Conservation (phyloP, 2,797 vertebrate genomes). For the Sarcoramphus papa region DNA sequence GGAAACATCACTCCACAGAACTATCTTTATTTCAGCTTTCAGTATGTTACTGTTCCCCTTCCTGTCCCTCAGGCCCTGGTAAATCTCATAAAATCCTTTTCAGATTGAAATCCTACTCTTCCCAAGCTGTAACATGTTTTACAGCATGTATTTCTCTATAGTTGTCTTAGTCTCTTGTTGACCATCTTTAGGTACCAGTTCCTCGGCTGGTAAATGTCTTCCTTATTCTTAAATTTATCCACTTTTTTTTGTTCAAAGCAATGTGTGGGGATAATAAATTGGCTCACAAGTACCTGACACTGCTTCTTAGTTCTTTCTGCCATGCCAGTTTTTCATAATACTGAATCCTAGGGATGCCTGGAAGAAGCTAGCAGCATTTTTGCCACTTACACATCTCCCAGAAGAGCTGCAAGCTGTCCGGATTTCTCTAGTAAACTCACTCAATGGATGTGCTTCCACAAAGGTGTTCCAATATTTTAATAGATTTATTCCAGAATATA, state of each 20-base stretch:
- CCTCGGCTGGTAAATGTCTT: constrained; percentile 5
- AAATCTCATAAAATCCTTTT: constrained; percentile 48
- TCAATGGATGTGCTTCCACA: neutral
- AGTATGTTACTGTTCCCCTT: neutral
- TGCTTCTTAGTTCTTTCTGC: neutral
- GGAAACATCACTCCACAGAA: neutral
- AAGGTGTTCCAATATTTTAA: constrained; percentile 17
- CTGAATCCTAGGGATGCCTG: neutral
- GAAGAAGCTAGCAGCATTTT: constrained; percentile 4
- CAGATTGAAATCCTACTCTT: constrained; percentile 37
- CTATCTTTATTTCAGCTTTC: neutral
- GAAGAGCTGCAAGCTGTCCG: neutral
- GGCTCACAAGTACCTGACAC: neutral
- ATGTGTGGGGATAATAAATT: neutral
- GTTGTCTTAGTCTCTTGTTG: constrained; percentile 11
- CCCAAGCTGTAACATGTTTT: neutral
- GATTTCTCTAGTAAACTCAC: neutral
- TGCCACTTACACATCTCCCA: neutral
- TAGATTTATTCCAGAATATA: constrained; percentile 33
- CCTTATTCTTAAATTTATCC: constrained; percentile 19
- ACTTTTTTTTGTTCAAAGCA: constrained; percentile 17
- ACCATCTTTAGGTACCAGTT: constrained; percentile 8
- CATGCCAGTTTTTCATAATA: neutral
- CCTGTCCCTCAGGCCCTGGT: constrained; percentile 1
- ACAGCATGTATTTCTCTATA: constrained; percentile 5